Conservation (phyloP, 2,888 invertebrate species). For the Drosophila nr. perissopoda region DNA sequence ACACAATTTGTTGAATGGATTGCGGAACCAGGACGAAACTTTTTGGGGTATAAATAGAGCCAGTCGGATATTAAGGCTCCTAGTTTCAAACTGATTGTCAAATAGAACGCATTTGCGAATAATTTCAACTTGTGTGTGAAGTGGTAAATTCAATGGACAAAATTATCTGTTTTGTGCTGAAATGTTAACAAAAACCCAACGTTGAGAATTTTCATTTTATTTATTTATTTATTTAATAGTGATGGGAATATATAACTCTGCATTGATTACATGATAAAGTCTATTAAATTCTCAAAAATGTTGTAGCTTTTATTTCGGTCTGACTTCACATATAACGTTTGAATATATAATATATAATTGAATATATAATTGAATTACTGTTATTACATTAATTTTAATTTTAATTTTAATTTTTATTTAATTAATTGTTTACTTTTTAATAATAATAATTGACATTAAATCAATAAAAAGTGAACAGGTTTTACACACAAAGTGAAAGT, state of each 20-base stretch:
- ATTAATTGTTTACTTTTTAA: background rate
- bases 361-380: accelerated
- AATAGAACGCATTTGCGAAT: constrained; percentile 14
- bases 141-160: constrained; percentile 18
- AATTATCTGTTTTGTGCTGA: background rate
- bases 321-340: background rate
- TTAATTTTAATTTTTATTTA: background rate
- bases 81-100: constrained; percentile 47
- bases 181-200: background rate
- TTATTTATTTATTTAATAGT: background rate
- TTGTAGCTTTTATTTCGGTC: background rate
- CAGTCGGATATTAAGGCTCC: constrained; percentile 7
- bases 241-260: background rate
- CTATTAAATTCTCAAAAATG: background rate
- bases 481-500: background rate
- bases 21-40: constrained; percentile 13
- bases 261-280: too few species aligned
- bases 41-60: constrained; percentile 65
- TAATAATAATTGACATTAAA: background rate
- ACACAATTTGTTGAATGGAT: constrained; percentile 28
- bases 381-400: background rate
- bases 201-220: background rate
- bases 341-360: too few species aligned
- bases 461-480: background rate
- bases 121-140: constrained; percentile 6